Conservation (phyloP, 2,888 invertebrate genomes). For the Agapetus fuscipes region DNA sequence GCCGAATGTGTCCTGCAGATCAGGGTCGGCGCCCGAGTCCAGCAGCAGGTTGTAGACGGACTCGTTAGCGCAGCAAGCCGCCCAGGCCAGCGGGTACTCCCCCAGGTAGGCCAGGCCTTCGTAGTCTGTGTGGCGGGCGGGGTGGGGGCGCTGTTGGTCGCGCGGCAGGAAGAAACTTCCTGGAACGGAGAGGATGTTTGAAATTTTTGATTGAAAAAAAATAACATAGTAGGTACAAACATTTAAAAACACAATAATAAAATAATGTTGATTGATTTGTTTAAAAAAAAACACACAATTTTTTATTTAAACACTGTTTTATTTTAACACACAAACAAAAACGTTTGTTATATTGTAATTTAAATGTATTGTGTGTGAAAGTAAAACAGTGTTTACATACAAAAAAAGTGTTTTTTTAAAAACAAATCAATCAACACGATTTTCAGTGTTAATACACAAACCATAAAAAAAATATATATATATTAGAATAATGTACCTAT, state of each 20-base stretch:
- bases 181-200: slow-evolving; percentile 24
- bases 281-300: too few relatives aligned
- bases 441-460: too few relatives aligned
- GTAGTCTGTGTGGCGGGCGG: slow-evolving; percentile 80
- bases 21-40: slow-evolving; percentile 89
- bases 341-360: too few relatives aligned
- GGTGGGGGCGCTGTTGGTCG: slow-evolving; percentile 78
- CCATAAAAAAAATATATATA: too few relatives aligned
- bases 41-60: slow-evolving; percentile 92
- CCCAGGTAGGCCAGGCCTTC: slow-evolving; percentile 96
- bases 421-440: too few relatives aligned
- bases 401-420: too few relatives aligned
- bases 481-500: too few relatives aligned
- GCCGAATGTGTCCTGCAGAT: slow-evolving; percentile 92
- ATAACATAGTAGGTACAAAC: not conserved
- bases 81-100: slow-evolving; percentile 95
- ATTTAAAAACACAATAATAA: too few relatives aligned
- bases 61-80: slow-evolving; percentile 94
- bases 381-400: too few relatives aligned
- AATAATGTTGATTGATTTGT: not conserved
- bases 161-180: slow-evolving; percentile 90
- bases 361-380: too few relatives aligned
- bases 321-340: too few relatives aligned
- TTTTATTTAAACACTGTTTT: too few relatives aligned
- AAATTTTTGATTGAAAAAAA: not conserved